Percentiles rank a stretch among this genome's conserved stretches.
Evolutionary conservation across 1,140 invertebrate genomes (phyloP).

Genomic region (Drosophila ercepeae): DNA sequence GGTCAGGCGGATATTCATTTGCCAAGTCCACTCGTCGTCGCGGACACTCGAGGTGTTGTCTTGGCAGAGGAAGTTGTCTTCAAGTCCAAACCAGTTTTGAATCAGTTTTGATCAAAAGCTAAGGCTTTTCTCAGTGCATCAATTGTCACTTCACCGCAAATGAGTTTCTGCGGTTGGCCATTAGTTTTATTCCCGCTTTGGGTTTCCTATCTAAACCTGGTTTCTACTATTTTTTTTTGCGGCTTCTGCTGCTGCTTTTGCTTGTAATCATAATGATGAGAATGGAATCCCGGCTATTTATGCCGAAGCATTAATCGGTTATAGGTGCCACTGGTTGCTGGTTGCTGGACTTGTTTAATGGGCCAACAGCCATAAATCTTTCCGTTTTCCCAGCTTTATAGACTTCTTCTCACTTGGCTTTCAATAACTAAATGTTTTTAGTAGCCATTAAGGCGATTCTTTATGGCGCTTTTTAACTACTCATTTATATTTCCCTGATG

Average conservation of each 20-base stretch:
- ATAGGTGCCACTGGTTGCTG: slow-evolving; percentile 7
- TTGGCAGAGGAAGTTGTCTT: slow-evolving; percentile 32
- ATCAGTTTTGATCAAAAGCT: not conserved
- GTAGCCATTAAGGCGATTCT: too few species aligned
- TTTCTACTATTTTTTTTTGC: too few species aligned
- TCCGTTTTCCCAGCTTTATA: not conserved
- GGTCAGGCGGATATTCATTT: slow-evolving; percentile 65
- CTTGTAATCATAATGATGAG: slow-evolving; percentile 30
- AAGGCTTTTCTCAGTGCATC: not conserved
- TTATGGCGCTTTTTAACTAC: not conserved
- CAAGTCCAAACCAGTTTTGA: slow-evolving; percentile 63
- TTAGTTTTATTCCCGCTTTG: not conserved
- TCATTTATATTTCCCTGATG: not conserved
- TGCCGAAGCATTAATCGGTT: slow-evolving; percentile 32
- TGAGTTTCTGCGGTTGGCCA: slow-evolving; percentile 37
- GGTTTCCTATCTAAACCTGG: slow-evolving; percentile 17
- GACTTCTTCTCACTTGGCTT: not conserved
- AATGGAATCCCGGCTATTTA: slow-evolving; percentile 40
- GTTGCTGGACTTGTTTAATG: slow-evolving; percentile 10
- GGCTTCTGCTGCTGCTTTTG: not conserved
- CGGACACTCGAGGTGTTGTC: slow-evolving; percentile 43
- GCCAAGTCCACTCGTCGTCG: slow-evolving; percentile 38
- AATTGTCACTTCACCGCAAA: slow-evolving; percentile 16
- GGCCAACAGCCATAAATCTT: slow-evolving; percentile 21
- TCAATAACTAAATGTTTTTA: not conserved